Conservation (phyloP, 2,888 invertebrate genomes). For the Eupithecia abbreviata region DNA sequence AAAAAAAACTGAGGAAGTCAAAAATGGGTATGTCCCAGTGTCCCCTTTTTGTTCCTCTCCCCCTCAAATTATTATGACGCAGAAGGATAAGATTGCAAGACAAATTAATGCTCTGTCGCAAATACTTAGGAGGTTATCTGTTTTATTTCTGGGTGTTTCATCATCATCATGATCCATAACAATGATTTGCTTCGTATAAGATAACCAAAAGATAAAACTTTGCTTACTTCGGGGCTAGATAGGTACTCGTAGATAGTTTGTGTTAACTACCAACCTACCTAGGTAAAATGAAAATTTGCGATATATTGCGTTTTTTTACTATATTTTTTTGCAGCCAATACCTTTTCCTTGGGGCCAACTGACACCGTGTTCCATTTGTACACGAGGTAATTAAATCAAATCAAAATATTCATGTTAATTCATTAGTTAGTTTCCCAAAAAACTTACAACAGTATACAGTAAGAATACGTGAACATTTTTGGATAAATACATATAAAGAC, state of each 20-base stretch:
- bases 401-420: neutral
- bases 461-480: too few relatives aligned
- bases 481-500: too few relatives aligned
- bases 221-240: neutral
- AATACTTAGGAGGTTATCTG: neutral
- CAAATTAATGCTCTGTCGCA: neutral
- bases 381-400: conserved; percentile 57
- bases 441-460: too few relatives aligned
- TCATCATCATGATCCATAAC: neutral
- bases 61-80: neutral
- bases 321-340: conserved; percentile 55
- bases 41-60: too few relatives aligned
- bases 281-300: neutral
- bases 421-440: too few relatives aligned
- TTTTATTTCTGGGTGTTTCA: neutral
- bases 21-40: too few relatives aligned
- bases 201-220: neutral
- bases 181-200: neutral
- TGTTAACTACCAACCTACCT: neutral
- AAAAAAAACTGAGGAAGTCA: too few relatives aligned
- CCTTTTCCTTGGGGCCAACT: conserved; percentile 51
- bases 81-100: neutral
- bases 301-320: neutral
- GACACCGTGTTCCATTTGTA: conserved; percentile 70
- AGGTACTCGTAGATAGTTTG: neutral